These are phyloP conservation scores for Lordiphosa fenestrarum DNA, from an alignment of 2,888 invertebrate genomes.

Conservation along the genomic window DNA sequence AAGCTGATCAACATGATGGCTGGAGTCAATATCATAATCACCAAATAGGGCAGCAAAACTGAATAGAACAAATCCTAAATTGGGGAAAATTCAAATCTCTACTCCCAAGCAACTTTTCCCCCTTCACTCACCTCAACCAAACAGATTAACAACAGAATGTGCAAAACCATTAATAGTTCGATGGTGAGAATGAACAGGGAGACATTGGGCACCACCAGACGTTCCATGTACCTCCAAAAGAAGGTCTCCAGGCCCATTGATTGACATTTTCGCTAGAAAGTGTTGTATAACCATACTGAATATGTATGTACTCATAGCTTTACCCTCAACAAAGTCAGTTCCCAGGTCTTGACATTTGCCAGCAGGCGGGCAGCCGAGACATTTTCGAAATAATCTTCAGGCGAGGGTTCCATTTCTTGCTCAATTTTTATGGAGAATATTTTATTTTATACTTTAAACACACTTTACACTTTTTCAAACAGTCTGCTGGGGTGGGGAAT, in stretches of 20 bases:
- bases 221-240: slow-evolving; percentile 78
- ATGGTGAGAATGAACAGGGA: slow-evolving; percentile 24
- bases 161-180: slow-evolving; percentile 22
- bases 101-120: background rate
- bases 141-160: slow-evolving; percentile 12
- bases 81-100: no score
- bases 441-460: no score
- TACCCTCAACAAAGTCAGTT: slow-evolving; percentile 8
- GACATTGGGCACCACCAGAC: slow-evolving; percentile 85
- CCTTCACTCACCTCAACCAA: slow-evolving; percentile 20
- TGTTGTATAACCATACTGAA: no score
- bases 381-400: background rate
- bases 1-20: slow-evolving; percentile 15
- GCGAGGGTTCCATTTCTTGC: background rate
- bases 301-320: no score
- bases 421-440: no score
- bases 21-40: slow-evolving; percentile 23
- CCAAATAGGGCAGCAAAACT: background rate
- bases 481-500: no score
- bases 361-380: background rate
- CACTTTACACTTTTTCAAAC: no score
- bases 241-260: slow-evolving; percentile 25
- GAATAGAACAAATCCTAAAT: background rate
- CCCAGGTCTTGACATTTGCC: slow-evolving; percentile 4
- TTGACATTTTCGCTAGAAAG: slow-evolving; percentile 12